Percentiles rank a stretch among this genome's conserved stretches.
Evolutionary conservation across 2,888 invertebrate genomes (phyloP).

Genomic region (Drosophila leonis): DNA sequence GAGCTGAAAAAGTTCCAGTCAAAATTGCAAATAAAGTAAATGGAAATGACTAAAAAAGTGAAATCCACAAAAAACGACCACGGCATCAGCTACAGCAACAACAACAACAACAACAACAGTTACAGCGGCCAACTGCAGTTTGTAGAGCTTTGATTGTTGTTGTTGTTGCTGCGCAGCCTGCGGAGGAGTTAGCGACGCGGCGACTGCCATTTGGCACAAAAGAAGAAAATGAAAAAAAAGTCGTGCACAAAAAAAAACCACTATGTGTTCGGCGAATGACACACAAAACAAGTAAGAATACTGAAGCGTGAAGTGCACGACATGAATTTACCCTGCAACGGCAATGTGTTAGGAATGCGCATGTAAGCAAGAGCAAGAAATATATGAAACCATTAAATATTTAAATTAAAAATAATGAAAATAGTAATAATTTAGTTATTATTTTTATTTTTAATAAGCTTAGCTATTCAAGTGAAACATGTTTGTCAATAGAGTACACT

Average conservation of each 20-base stretch:
- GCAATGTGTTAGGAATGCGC: background rate
- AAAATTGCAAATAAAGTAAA: slow-evolving; percentile 69
- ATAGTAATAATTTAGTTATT: background rate
- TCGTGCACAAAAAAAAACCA: slow-evolving; percentile 22
- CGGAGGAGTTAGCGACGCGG: slow-evolving; percentile 54
- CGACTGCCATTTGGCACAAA: slow-evolving; percentile 53
- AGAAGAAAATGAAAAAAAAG: slow-evolving; percentile 20
- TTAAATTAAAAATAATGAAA: background rate
- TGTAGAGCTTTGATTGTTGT: slow-evolving; percentile 36
- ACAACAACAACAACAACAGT: slow-evolving; percentile 24
- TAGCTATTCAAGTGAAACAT: background rate
- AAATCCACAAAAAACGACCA: slow-evolving; percentile 63
- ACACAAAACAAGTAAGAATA: slow-evolving; percentile 41
- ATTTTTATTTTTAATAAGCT: background rate
- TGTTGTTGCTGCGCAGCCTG: slow-evolving; percentile 19
- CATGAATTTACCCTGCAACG: slow-evolving; percentile 16
- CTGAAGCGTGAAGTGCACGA: background rate
- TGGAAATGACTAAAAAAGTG: slow-evolving; percentile 68
- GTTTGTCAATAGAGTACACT: background rate
- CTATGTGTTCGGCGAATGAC: slow-evolving; percentile 43
- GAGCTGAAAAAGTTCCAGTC: slow-evolving; percentile 63
- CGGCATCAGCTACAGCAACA: slow-evolving; percentile 27
- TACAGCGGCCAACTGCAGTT: slow-evolving; percentile 43
- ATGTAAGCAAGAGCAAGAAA: background rate
- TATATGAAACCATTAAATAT: background rate